These are phyloP conservation scores for Amyelois transitella DNA, from an alignment of 1,140 invertebrate genomes.

Conservation along the genomic window DNA sequence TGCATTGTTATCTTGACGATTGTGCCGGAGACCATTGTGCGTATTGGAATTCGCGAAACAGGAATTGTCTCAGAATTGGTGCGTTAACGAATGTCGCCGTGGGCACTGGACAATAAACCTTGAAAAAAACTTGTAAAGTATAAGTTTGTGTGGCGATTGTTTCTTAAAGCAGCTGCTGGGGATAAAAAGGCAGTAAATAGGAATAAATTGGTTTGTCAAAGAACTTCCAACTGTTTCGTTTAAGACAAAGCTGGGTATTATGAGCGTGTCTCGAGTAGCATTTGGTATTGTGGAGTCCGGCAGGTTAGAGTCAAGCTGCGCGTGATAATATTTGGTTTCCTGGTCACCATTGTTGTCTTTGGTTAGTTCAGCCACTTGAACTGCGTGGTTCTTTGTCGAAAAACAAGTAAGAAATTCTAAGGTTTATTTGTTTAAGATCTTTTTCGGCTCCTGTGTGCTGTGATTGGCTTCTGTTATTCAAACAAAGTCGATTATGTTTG, in stretches of 20 bases:
- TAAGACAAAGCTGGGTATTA: slow-evolving; percentile 14
- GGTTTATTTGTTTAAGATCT: slow-evolving; percentile 58
- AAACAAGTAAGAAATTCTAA: slow-evolving; percentile 53
- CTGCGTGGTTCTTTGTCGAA: slow-evolving; percentile 42
- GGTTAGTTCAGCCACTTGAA: slow-evolving; percentile 56
- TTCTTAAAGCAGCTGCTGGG: slow-evolving; percentile 8
- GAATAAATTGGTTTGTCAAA: slow-evolving; percentile 13
- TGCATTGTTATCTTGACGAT: slow-evolving; percentile 45
- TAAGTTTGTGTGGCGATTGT: slow-evolving; percentile 8
- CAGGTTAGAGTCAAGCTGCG: slow-evolving; percentile 27
- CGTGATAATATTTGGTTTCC: slow-evolving; percentile 69
- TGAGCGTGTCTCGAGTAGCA: slow-evolving; percentile 7
- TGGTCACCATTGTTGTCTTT: slow-evolving; percentile 43
- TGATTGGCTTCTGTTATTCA: slow-evolving; percentile 62
- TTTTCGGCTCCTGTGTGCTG: slow-evolving; percentile 57
- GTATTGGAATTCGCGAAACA: slow-evolving; percentile 56
- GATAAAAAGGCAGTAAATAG: slow-evolving; percentile 1
- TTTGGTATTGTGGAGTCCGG: slow-evolving; percentile 14
- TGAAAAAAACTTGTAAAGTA: neutral
- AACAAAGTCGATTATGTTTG: slow-evolving; percentile 45
- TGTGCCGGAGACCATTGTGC: slow-evolving; percentile 43
- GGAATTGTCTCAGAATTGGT: slow-evolving; percentile 55
- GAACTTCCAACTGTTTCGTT: neutral
- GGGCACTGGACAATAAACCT: slow-evolving; percentile 16
- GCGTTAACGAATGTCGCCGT: slow-evolving; percentile 38